Conservation (phyloP, 2,113 vertebrate genomes). For the Melanostigma gelatinosum region DNA sequence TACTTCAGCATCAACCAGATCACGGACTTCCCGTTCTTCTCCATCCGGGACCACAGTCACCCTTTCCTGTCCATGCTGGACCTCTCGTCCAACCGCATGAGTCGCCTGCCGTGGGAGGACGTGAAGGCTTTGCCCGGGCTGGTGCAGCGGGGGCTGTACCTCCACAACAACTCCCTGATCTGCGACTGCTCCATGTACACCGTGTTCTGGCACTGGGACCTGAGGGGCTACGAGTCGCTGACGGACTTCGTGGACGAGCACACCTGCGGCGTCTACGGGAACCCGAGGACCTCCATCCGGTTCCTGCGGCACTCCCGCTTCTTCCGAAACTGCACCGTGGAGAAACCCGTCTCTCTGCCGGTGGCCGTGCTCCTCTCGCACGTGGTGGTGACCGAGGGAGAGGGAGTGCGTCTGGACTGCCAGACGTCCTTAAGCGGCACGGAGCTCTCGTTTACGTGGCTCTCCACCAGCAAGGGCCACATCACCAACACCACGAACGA, state of each 20-base stretch:
- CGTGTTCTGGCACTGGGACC: slow-evolving; percentile 90
- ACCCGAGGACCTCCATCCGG: slow-evolving; percentile 77
- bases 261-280: slow-evolving; percentile 85
- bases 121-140: slow-evolving; percentile 86
- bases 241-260: slow-evolving; percentile 88
- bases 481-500: slow-evolving; percentile 82
- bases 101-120: slow-evolving; percentile 86
- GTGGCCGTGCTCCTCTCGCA: slow-evolving; percentile 68
- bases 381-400: slow-evolving; percentile 82
- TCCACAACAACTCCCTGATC: slow-evolving; percentile 93
- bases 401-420: slow-evolving; percentile 86
- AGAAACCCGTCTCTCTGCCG: slow-evolving; percentile 37
- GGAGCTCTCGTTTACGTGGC: slow-evolving; percentile 88
- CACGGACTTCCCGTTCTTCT: slow-evolving; percentile 89
- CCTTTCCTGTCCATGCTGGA: slow-evolving; percentile 89
- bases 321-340: slow-evolving; percentile 88
- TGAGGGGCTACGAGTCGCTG: slow-evolving; percentile 85
- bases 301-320: slow-evolving; percentile 85
- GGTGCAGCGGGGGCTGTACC: slow-evolving; percentile 90
- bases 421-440: slow-evolving; percentile 76
- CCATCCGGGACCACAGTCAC: slow-evolving; percentile 86
- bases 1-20: slow-evolving; percentile 95
- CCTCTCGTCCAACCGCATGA: slow-evolving; percentile 92
- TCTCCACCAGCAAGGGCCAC: slow-evolving; percentile 84
- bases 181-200: slow-evolving; percentile 90